A percentile compares a stretch with the other conserved stretches of the same genome.
Evolutionary conservation across 2,888 invertebrate genomes (phyloP).

Genomic region (Drosophila nr. perissopoda): DNA sequence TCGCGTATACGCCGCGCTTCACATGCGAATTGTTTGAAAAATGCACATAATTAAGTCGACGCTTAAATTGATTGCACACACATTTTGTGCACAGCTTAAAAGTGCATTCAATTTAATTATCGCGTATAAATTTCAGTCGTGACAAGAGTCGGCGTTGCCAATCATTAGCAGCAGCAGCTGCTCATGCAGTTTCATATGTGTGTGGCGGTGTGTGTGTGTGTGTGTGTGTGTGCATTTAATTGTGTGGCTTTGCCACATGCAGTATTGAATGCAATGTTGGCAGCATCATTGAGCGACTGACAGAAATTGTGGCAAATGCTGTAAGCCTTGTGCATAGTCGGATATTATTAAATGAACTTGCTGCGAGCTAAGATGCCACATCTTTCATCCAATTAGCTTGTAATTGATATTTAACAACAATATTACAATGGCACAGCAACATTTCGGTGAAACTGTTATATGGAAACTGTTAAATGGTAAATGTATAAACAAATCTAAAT

Average conservation of each 20-base stretch:
- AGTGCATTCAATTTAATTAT: conserved; percentile 80
- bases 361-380: not conserved
- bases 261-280: conserved; percentile 32
- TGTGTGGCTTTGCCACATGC: conserved; percentile 60
- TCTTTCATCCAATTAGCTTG: not conserved
- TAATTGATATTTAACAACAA: not conserved
- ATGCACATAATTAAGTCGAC: conserved; percentile 64
- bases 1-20: conserved; percentile 42
- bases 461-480: not conserved
- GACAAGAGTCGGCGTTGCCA: conserved; percentile 37
- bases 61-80: conserved; percentile 67
- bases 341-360: not conserved
- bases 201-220: conserved; percentile 14
- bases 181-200: not conserved
- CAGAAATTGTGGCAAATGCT: not conserved
- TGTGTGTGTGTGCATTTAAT: conserved; percentile 57
- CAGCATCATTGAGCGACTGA: not conserved
- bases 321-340: not conserved
- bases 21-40: conserved; percentile 41
- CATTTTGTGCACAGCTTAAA: conserved; percentile 77
- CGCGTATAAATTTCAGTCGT: conserved; percentile 69
- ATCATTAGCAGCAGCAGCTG: conserved; percentile 30
- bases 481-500: not conserved
- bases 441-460: not conserved
- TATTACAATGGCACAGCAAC: not conserved